Conservation (phyloP, 2,797 vertebrate species). For the Acanthopagrus latus region DNA sequence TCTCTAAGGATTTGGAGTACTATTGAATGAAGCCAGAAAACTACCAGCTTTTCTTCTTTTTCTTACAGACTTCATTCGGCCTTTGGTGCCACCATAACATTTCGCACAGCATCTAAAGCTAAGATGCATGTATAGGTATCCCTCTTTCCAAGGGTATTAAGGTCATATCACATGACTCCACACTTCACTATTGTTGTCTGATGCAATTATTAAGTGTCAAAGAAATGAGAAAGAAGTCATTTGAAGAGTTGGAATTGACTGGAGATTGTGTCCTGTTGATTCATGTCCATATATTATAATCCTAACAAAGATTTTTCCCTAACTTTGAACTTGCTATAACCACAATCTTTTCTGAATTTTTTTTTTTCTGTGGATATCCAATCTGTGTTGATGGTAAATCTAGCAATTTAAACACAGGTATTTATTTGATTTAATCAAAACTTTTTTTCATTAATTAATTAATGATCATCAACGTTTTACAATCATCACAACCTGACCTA, state of each 20-base stretch:
- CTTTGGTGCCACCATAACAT: neutral
- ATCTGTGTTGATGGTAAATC: no score
- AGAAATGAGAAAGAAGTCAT: neutral
- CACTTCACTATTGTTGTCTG: neutral
- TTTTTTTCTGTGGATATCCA: no score
- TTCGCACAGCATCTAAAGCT: neutral
- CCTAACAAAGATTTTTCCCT: neutral
- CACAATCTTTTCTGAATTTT: neutral
- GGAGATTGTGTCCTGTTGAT: neutral
- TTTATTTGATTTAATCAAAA: no score
- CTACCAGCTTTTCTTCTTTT: conserved; percentile 3
- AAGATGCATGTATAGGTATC: neutral
- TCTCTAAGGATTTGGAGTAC: conserved; percentile 26
- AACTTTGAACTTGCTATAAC: neutral
- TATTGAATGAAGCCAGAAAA: conserved; percentile 6
- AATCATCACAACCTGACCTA: no score
- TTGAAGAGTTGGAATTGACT: neutral
- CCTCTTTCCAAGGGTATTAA: neutral
- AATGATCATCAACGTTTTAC: no score
- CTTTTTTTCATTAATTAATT: no score
- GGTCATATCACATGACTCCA: neutral
- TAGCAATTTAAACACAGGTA: no score
- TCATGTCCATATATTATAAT: neutral
- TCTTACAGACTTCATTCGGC: conserved; percentile 1
- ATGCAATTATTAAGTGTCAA: neutral